Evolutionary conservation across 2,888 invertebrate species (phyloP).

Genomic region (Eristalinus sepulchralis): DNA sequence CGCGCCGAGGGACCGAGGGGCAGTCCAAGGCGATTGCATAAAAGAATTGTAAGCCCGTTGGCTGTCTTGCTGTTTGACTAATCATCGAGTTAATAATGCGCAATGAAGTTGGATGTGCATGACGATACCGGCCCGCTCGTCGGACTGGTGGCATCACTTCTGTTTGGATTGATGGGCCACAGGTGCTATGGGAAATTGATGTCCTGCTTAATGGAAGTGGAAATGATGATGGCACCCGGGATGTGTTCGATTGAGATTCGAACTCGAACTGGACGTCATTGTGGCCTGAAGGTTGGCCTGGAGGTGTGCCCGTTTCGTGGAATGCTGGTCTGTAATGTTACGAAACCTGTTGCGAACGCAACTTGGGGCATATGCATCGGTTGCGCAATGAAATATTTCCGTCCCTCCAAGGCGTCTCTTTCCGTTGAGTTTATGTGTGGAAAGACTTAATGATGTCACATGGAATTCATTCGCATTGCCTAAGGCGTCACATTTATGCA

Average conservation of each 20-base stretch:
- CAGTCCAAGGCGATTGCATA: slow-evolving; percentile 39
- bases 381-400: background rate
- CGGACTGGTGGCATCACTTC: slow-evolving; percentile 14
- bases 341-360: background rate
- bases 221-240: slow-evolving; percentile 29
- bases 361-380: background rate
- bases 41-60: slow-evolving; percentile 51
- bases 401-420: background rate
- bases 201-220: background rate
- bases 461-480: background rate
- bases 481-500: background rate
- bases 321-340: background rate
- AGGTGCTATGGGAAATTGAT: background rate
- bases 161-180: background rate
- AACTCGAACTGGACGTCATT: background rate
- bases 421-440: background rate
- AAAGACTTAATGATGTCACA: background rate
- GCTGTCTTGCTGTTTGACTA: slow-evolving; percentile 57
- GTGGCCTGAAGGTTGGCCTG: background rate
- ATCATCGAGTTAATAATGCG: slow-evolving; percentile 55
- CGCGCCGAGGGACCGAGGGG: background rate
- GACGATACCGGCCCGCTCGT: slow-evolving; percentile 4
- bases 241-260: background rate
- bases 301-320: background rate
- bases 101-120: slow-evolving; percentile 11